Evolutionary conservation across 2,113 vertebrate species (phyloP).

Genomic region (Falcunculus frontatus): DNA sequence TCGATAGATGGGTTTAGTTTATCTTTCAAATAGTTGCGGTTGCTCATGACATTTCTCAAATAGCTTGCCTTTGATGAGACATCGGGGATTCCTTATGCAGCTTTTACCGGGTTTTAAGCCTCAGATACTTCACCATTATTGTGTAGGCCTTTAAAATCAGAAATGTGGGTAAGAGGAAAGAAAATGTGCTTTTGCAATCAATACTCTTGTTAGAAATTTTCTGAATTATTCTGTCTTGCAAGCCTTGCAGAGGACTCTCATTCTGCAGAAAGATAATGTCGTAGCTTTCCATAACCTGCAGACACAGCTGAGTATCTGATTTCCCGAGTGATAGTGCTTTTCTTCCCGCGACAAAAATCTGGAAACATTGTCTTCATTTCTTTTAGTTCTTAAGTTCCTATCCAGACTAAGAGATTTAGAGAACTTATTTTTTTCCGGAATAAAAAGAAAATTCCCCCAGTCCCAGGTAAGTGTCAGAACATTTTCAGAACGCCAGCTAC

Average conservation of each 20-base stretch:
- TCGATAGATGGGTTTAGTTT: conserved; percentile 18
- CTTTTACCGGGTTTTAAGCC: conserved; percentile 2
- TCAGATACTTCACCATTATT: background rate
- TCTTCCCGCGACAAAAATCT: background rate
- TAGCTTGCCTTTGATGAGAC: background rate
- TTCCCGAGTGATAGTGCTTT: background rate
- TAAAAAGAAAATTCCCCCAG: background rate
- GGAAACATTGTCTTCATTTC: background rate
- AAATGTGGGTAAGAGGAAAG: background rate
- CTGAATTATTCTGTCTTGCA: conserved; percentile 23
- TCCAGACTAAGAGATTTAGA: background rate
- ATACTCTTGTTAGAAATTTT: conserved; percentile 34
- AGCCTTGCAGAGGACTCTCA: background rate
- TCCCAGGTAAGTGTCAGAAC: background rate
- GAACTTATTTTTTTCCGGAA: background rate
- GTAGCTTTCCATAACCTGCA: background rate
- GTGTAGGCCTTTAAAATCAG: conserved; percentile 26
- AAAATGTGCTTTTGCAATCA: conserved; percentile 44
- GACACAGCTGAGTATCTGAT: background rate
- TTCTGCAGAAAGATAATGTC: background rate
- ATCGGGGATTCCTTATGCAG: conserved; percentile 10
- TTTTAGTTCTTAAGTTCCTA: background rate
- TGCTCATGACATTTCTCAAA: background rate
- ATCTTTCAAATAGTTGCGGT: background rate
- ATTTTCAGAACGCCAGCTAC: background rate